Evolutionary conservation across 2,113 vertebrate species (phyloP).

Genomic region (Cololabis saira): DNA sequence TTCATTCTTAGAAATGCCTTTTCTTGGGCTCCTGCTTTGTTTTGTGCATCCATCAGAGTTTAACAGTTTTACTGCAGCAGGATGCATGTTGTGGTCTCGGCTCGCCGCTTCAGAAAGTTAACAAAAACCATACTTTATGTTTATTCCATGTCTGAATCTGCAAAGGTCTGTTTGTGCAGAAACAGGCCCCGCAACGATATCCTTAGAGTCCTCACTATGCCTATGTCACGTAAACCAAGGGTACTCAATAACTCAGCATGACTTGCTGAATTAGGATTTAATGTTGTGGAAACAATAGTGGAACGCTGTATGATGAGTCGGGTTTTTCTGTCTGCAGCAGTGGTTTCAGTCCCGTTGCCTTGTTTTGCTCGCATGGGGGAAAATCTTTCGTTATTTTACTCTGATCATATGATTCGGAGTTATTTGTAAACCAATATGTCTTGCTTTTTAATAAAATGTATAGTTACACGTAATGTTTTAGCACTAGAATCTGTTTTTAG

Average conservation of each 20-base stretch:
- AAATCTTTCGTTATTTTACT: slow-evolving; percentile 15
- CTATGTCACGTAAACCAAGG: slow-evolving; percentile 18
- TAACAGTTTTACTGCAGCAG: slow-evolving; percentile 4
- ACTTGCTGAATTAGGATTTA: slow-evolving; percentile 58
- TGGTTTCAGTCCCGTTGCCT: not conserved
- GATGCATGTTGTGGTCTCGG: slow-evolving; percentile 24
- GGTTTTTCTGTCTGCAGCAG: slow-evolving; percentile 22
- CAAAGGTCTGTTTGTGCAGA: slow-evolving; percentile 38
- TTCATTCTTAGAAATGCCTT: too few species aligned
- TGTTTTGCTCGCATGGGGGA: slow-evolving; percentile 13
- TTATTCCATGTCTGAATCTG: slow-evolving; percentile 1
- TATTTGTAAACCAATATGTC: slow-evolving; percentile 1
- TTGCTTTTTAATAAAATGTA: too few species aligned
- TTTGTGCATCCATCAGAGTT: too few species aligned
- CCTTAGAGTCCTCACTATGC: slow-evolving; percentile 27
- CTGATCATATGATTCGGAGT: not conserved
- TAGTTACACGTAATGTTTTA: too few species aligned
- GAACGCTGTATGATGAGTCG: slow-evolving; percentile 61
- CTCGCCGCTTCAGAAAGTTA: slow-evolving; percentile 45
- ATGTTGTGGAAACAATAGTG: slow-evolving; percentile 67
- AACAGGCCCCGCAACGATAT: slow-evolving; percentile 17
- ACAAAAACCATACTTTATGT: slow-evolving; percentile 35
- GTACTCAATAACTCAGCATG: slow-evolving; percentile 30
- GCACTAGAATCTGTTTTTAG: too few species aligned
- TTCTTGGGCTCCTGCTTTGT: too few species aligned